Conservation (phyloP, 2,888 invertebrate genomes). For the Drosophila greeni region DNA sequence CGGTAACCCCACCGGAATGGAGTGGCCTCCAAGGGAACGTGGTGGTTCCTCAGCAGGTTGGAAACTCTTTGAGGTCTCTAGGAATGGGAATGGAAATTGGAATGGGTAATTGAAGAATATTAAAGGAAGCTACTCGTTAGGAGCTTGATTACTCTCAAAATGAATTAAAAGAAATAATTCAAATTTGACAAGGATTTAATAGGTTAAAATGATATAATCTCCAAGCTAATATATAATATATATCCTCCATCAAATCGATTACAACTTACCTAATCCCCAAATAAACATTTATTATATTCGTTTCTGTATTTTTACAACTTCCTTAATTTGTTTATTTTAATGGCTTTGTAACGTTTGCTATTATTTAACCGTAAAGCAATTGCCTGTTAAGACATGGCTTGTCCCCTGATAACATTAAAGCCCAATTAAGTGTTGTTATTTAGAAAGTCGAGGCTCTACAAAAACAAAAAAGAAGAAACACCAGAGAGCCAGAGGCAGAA, state of each 20-base stretch:
- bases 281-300: not conserved
- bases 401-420: conserved; percentile 25
- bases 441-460: conserved; percentile 27
- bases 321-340: conserved; percentile 1
- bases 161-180: too few species aligned
- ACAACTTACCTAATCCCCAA: not conserved
- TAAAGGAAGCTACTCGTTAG: not conserved
- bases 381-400: not conserved
- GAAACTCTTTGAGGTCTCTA: conserved; percentile 12
- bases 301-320: conserved; percentile 11
- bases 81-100: not conserved
- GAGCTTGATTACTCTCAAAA: not conserved
- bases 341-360: conserved; percentile 4
- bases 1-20: conserved; percentile 24
- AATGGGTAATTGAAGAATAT: conserved; percentile 2
- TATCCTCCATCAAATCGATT: not conserved
- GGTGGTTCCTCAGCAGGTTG: not conserved
- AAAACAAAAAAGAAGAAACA: not conserved
- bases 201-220: too few species aligned
- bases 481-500: not conserved
- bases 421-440: conserved; percentile 32
- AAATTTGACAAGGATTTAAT: not conserved
- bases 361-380: conserved; percentile 2
- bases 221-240: too few species aligned
- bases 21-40: conserved; percentile 15